These are phyloP conservation scores for Eira barbara DNA, from an alignment of 2,113 vertebrate genomes.

Conservation along the genomic window DNA sequence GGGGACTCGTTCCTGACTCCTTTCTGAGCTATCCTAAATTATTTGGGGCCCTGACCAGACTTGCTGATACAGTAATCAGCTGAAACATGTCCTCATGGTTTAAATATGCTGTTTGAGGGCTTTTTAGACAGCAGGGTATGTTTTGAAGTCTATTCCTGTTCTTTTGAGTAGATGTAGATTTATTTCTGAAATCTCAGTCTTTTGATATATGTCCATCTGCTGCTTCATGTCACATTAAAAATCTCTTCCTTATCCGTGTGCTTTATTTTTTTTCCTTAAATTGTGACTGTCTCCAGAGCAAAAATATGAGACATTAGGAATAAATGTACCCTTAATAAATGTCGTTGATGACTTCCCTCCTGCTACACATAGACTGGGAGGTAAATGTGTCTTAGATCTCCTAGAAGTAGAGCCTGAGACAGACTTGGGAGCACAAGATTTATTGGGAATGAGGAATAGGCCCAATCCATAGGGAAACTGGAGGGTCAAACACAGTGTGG, in stretches of 20 bases:
- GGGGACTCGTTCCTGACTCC: too few species aligned
- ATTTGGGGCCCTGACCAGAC: not conserved
- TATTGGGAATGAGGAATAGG: not conserved
- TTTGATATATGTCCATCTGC: not conserved
- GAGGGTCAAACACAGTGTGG: not conserved
- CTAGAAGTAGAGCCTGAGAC: not conserved
- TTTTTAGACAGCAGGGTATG: not conserved
- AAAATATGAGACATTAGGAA: not conserved
- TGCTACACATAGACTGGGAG: not conserved
- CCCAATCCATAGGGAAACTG: too few species aligned
- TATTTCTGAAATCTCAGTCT: not conserved
- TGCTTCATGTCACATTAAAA: not conserved
- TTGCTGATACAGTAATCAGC: not conserved
- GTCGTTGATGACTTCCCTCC: not conserved
- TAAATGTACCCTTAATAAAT: not conserved
- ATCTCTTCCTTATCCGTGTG: not conserved
- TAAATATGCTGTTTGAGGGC: not conserved
- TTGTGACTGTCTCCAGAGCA: not conserved
- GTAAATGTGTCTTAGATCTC: not conserved
- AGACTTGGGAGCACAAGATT: not conserved
- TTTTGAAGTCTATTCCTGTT: not conserved
- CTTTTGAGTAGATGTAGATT: not conserved
- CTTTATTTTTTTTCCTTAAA: not conserved
- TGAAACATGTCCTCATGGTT: not conserved
- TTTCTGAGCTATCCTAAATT: not conserved